Evolutionary conservation across 1,140 invertebrate species (phyloP), one percentile per base, ranked within the genome.

Genomic region (Meteorus sp.): DNA sequence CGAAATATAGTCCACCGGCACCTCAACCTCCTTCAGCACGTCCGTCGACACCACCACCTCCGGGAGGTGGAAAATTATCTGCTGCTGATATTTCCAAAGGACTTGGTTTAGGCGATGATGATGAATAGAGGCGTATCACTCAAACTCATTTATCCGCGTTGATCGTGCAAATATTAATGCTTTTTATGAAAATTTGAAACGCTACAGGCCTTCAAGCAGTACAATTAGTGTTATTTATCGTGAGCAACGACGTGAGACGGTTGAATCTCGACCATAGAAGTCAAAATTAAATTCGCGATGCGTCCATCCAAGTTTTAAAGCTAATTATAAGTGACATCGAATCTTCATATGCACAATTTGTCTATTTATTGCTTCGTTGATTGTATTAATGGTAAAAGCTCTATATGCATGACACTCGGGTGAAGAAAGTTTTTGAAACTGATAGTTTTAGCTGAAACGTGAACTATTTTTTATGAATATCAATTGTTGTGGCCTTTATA

Each of bases 11-110:
- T 48, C 58, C 56, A 35, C 61, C 64, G 4, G 53, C 62, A 1
- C 47, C 59, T 7, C 56, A 47, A 20, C 61, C 56, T 25, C 58
- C 69, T 23, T 41, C 60, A 22, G 20, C 59, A 33, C 50, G 51
- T 39, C 22, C 60, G 9, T 31, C 59, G 6, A 66, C 13, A 27
- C 63, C 72, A 20, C 65, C 66, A 22, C 22, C 67, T 25, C 19
- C 70, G 13, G 64, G 67, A 0, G 71, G 71, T 17, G 55, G 62
- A 3, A 77, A 74, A 64, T 60, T 79, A 23, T 65, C 64, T 11
- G 76, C 75, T 2, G 74, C 72, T 17, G 78, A 80, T 62, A 80
- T 80, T 53, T 78, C 77, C 1, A 75, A 70, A 62, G 78, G 78
- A 7, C 70, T 80, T 23, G 78, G 78, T 19, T 64, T 80, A 27